These are phyloP conservation scores for Heteromurus nitidus DNA, from an alignment of 2,888 invertebrate genomes.

Conservation along the genomic window DNA sequence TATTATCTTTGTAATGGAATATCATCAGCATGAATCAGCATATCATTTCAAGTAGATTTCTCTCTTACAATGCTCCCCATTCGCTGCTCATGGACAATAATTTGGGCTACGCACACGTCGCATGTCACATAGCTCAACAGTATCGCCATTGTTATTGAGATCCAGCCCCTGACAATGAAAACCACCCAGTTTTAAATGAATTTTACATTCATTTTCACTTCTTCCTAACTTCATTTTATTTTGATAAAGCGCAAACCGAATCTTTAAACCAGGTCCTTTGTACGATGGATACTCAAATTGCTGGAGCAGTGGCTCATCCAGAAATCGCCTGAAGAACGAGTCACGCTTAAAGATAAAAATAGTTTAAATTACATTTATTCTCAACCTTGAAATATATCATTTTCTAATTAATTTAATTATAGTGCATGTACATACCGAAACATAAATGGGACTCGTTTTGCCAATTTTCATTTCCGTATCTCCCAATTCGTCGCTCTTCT, in stretches of 20 bases:
- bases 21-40: not conserved
- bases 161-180: conserved; percentile 33
- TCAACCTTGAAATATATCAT: not conserved
- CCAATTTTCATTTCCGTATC: conserved; percentile 34
- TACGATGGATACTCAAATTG: conserved; percentile 50
- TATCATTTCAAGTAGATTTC: no score
- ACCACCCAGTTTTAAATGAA: not conserved
- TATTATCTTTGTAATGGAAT: not conserved
- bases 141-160: conserved; percentile 23
- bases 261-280: not conserved
- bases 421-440: not conserved
- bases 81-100: conserved; percentile 36
- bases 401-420: not conserved
- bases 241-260: no score
- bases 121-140: conserved; percentile 39
- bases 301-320: conserved; percentile 13
- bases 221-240: no score
- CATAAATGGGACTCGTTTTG: not conserved
- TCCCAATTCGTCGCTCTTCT: not conserved
- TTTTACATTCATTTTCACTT: not conserved
- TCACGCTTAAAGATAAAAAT: conserved; percentile 11
- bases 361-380: not conserved
- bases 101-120: conserved; percentile 37
- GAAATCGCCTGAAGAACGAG: conserved; percentile 5
- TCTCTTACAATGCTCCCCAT: conserved; percentile 55